A percentile compares a stretch with the other conserved stretches of the same genome.
Conservation (phyloP, 1,140 invertebrate genomes). For the Helicoverpa zea region DNA sequence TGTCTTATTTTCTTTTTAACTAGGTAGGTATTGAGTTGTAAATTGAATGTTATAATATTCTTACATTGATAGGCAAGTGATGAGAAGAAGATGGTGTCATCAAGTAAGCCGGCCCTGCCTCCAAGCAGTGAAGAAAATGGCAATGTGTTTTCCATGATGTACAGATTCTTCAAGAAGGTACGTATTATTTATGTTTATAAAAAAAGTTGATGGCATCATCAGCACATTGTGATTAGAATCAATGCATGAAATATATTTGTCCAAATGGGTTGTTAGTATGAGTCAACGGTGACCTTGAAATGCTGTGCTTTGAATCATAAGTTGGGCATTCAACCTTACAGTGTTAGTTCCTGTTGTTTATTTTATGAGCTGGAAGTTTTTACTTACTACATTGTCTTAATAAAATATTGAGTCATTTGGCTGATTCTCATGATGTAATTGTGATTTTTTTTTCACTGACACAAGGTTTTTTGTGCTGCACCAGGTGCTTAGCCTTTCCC, state of each 20-base stretch:
- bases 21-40: not conserved
- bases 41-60: not conserved
- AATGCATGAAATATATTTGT: slow-evolving; percentile 23
- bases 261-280: slow-evolving; percentile 48
- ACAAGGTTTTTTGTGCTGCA: not conserved
- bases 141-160: slow-evolving; percentile 78
- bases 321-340: slow-evolving; percentile 7
- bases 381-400: not conserved
- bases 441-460: too few relatives aligned
- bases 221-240: slow-evolving; percentile 10
- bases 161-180: slow-evolving; percentile 84
- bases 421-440: not conserved
- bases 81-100: slow-evolving; percentile 74
- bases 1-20: slow-evolving; percentile 3
- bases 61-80: slow-evolving; percentile 67
- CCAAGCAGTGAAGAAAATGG: slow-evolving; percentile 74
- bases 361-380: slow-evolving; percentile 14
- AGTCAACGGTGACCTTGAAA: slow-evolving; percentile 65
- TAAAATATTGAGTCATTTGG: slow-evolving; percentile 1
- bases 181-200: slow-evolving; percentile 20
- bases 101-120: slow-evolving; percentile 79
- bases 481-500: too few relatives aligned
- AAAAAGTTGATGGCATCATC: slow-evolving; percentile 14
- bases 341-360: slow-evolving; percentile 32
- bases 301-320: slow-evolving; percentile 39